Evolutionary conservation across 1,140 invertebrate genomes (phyloP).

Genomic region (Dinoponera quadriceps): DNA sequence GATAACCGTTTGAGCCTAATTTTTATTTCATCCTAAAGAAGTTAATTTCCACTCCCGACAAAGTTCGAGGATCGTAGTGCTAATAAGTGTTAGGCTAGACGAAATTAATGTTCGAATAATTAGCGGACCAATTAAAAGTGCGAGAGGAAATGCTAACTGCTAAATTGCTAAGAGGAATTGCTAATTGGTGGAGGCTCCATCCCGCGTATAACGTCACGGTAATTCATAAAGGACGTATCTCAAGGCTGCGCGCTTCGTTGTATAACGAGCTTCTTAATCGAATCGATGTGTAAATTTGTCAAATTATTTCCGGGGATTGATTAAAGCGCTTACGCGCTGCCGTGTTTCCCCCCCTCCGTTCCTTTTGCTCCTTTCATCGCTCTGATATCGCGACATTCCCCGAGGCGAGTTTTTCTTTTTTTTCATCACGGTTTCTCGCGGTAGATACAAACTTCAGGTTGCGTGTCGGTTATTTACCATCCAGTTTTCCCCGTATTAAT

Average conservation of each 20-base stretch:
- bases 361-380: neutral
- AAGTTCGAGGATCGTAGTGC: too few species aligned
- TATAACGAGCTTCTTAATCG: too few species aligned
- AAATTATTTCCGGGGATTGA: conserved; percentile 32
- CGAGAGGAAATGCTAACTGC: conserved; percentile 13
- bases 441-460: conserved; percentile 1
- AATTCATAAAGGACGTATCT: conserved; percentile 24
- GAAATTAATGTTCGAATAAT: too few species aligned
- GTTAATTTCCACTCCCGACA: too few species aligned
- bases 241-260: neutral
- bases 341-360: too few species aligned
- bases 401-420: neutral
- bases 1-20: too few species aligned
- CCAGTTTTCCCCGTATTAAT: neutral
- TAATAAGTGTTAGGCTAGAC: too few species aligned
- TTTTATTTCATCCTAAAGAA: too few species aligned
- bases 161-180: too few species aligned
- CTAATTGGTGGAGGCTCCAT: conserved; percentile 14
- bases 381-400: conserved; percentile 11
- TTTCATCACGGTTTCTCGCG: neutral
- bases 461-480: neutral
- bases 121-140: too few species aligned
- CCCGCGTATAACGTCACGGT: conserved; percentile 14
- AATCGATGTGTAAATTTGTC: conserved; percentile 25
- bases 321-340: conserved; percentile 25